These are phyloP conservation scores for Drosophila leonis DNA, from an alignment of 2,888 invertebrate genomes.

Conservation along the genomic window DNA sequence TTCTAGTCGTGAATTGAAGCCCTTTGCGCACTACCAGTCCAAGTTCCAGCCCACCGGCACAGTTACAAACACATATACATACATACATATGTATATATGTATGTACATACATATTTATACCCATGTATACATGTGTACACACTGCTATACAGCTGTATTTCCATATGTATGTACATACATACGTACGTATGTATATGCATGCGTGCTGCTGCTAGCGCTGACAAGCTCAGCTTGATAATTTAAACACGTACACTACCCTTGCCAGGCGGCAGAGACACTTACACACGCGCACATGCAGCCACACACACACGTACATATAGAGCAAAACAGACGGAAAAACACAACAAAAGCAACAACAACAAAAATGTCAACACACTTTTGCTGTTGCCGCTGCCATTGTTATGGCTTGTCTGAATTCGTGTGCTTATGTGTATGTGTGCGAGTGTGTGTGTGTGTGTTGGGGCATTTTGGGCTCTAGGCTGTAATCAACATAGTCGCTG, in stretches of 20 bases:
- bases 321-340: slow-evolving; percentile 75
- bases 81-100: slow-evolving; percentile 10
- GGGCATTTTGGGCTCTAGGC: slow-evolving; percentile 43
- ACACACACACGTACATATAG: slow-evolving; percentile 55
- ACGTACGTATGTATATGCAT: slow-evolving; percentile 33
- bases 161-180: slow-evolving; percentile 8
- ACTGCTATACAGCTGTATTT: slow-evolving; percentile 31
- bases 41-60: slow-evolving; percentile 52
- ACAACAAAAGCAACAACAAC: slow-evolving; percentile 45
- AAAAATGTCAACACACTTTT: slow-evolving; percentile 79
- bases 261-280: slow-evolving; percentile 28
- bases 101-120: slow-evolving; percentile 16
- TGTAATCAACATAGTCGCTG: slow-evolving; percentile 70
- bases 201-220: slow-evolving; percentile 68
- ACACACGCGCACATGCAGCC: slow-evolving; percentile 10
- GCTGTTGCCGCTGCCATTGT: slow-evolving; percentile 47
- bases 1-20: slow-evolving; percentile 51
- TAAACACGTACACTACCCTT: slow-evolving; percentile 72
- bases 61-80: slow-evolving; percentile 13
- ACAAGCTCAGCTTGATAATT: slow-evolving; percentile 79
- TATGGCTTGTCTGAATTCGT: slow-evolving; percentile 31
- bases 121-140: slow-evolving; percentile 19
- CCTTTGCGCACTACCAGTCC: slow-evolving; percentile 58
- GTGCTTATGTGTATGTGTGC: slow-evolving; percentile 12
- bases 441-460: slow-evolving; percentile 11